Evolutionary conservation across 2,888 invertebrate species (phyloP).

Genomic region (Tipula lateralis): DNA sequence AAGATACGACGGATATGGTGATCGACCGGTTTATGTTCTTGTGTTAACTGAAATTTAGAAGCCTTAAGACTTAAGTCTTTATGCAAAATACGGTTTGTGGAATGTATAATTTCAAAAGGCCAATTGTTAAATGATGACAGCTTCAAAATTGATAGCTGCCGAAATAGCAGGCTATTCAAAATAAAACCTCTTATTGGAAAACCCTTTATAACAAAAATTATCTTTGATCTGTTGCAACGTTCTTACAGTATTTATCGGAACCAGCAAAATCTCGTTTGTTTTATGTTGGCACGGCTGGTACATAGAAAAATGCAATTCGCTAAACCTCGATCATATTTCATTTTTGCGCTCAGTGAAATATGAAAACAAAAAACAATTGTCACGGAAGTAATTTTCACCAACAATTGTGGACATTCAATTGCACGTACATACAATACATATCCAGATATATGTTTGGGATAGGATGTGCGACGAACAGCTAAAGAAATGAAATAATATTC

Average conservation of each 20-base stretch:
- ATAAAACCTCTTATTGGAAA: no score
- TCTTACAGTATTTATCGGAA: background rate
- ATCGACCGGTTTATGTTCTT: no score
- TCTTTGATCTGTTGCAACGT: background rate
- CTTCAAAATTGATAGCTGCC: no score
- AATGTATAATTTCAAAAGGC: no score
- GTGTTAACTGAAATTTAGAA: no score
- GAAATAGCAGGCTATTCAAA: no score
- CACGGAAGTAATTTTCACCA: background rate
- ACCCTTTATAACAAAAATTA: background rate
- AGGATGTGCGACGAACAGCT: background rate
- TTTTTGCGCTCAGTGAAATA: background rate
- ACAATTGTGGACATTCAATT: background rate
- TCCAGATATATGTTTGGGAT: no score
- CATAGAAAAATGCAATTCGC: background rate
- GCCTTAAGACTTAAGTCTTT: no score
- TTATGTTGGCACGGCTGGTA: background rate
- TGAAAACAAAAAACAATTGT: background rate
- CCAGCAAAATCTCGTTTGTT: background rate
- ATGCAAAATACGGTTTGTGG: no score
- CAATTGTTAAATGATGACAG: no score
- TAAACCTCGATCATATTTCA: background rate
- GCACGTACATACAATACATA: background rate
- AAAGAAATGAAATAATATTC: background rate
- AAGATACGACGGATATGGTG: no score